Base-by-base conservation (phyloP, 2,113 vertebrate species). In the Ammodytes marinus region DNA sequence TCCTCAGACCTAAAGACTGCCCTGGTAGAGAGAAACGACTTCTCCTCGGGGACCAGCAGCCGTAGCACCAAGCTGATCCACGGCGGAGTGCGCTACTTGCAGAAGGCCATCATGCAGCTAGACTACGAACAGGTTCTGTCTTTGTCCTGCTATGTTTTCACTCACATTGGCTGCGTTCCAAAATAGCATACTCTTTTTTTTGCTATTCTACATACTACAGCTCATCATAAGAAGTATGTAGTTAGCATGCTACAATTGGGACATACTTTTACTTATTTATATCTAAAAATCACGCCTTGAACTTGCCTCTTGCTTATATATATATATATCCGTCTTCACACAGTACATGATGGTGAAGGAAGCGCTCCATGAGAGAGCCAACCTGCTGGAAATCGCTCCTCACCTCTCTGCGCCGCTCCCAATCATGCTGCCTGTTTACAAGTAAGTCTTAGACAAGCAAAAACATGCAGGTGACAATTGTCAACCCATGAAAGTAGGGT, bases 1-100 rank as follows among this genome's bases (percentile, higher is more conserved):
- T 7, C 55, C 50, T 63, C 92, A 99, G 98, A 98, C 95, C 97
- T 99, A 46, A 98, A 97, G 95, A 99, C 97, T 79, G 98, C 98
- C 76, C 96, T 99, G 79, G 96, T 99, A 57, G 98, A 99, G 93
- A 96, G 96, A 91, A 96, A 94, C 88, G 97, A 99, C 94, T 99
- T 99, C 94, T 98, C 98, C 71, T 99, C 98, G 0, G 98, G 98
- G 84, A 99, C 98, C 46, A 99, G 98, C 96, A 99, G 98, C 92
- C 96, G 97, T 81, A 99, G 98, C 81, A 99, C 97, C 89, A 99
- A 99, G 93, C 95, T 99, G 86, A 98, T 99, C 94, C 98, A 99
- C 7, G 97, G 98, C 40, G 98, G 98, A 27, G 98, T 99, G 43
- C 96, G 97, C 67, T 99, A 99, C 84, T 97, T 99, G 74, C 98